phyloP scores from a whole-genome alignment of 2,888 invertebrate species.

The Agrilus cyanescens region DNA sequence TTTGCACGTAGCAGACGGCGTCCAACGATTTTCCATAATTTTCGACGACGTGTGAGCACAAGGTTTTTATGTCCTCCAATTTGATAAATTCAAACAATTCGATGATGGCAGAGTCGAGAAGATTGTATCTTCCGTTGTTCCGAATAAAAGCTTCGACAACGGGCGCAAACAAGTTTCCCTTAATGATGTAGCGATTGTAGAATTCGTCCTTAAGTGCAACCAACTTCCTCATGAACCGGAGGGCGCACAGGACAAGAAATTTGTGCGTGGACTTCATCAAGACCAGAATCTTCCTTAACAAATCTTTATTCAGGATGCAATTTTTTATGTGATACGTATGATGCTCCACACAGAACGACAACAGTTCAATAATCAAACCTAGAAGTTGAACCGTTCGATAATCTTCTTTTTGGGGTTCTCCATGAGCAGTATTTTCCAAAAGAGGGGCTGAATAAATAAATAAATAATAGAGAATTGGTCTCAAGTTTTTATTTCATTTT shows the following conservation, averaged over 20 bases:
- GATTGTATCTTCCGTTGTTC: slow-evolving; percentile 96
- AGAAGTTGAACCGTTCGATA: slow-evolving; percentile 93
- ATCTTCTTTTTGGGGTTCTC: slow-evolving; percentile 85
- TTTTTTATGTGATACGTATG: slow-evolving; percentile 98
- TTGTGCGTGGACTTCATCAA: slow-evolving; percentile 95
- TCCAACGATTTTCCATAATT: slow-evolving; percentile 91
- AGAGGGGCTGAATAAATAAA: slow-evolving; percentile 61
- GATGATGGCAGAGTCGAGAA: slow-evolving; percentile 95
- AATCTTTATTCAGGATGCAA: slow-evolving; percentile 92
- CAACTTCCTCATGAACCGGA: slow-evolving; percentile 94
- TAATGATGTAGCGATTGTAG: slow-evolving; percentile 92
- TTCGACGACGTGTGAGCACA: slow-evolving; percentile 90
- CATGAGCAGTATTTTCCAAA: slow-evolving; percentile 81
- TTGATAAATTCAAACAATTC: slow-evolving; percentile 99
- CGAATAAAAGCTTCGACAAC: slow-evolving; percentile 92
- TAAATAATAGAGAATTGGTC: no score
- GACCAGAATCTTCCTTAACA: slow-evolving; percentile 87
- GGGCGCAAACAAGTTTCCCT: slow-evolving; percentile 88
- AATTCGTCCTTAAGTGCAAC: slow-evolving; percentile 97
- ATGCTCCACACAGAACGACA: slow-evolving; percentile 98
- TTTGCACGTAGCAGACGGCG: slow-evolving; percentile 94
- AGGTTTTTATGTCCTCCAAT: slow-evolving; percentile 80
- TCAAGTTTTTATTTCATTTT: no score
- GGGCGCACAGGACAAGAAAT: slow-evolving; percentile 90
- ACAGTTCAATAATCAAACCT: slow-evolving; percentile 86